Base-by-base conservation (phyloP, 2,888 invertebrate genomes). In the Brenthis hecate region DNA sequence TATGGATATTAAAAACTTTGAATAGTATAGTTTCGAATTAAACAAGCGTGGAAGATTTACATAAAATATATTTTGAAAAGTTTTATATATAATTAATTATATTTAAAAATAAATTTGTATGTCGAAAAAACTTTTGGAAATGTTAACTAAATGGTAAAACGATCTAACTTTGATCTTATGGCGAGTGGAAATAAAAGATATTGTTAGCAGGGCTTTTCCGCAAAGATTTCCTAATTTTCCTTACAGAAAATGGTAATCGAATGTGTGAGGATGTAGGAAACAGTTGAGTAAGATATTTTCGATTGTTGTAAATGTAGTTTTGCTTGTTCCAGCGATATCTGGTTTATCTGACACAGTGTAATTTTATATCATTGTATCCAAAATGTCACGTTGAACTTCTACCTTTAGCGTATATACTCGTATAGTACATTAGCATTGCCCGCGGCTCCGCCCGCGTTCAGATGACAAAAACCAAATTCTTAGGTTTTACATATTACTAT, bases 221-320 rank as follows among this genome's bases (percentile, higher is more conserved):
- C n/a, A 50, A 60, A 60, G 60, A 32, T 60, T 28, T 13, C 28
- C 28, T 60, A 60, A 60, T 60, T 60, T 60, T 60, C 60, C 50
- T 60, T 50, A 60, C 28, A 50, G 32, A 60, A 60, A 60, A 60
- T 60, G 60, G 50, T 60, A 60, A 60, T 60, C 60, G 60, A 60
- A 60, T 60, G 50, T 60, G 60, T 50, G 60, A 60, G 60, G 60
- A 60, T 60, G 60, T 50, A 60, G 50, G 28, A 60, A 60, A 60
- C 50, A 50, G 60, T 32, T 32, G 60, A 32, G 60, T 13, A n/a
- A 28, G 58, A 28, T 60, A n/a, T 28, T 60, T 60, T 60, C 60
- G 60, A 60, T 43, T 60, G 60, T 58, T 50, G 60, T 60, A 60
- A 60, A 60, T 60, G 60, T 50, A 60, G 60, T 60, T 60, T 60